Percentiles rank a stretch among this genome's conserved stretches.
phyloP scores from a whole-genome alignment of 2,888 invertebrate species.

The Heliconius ismenius region DNA sequence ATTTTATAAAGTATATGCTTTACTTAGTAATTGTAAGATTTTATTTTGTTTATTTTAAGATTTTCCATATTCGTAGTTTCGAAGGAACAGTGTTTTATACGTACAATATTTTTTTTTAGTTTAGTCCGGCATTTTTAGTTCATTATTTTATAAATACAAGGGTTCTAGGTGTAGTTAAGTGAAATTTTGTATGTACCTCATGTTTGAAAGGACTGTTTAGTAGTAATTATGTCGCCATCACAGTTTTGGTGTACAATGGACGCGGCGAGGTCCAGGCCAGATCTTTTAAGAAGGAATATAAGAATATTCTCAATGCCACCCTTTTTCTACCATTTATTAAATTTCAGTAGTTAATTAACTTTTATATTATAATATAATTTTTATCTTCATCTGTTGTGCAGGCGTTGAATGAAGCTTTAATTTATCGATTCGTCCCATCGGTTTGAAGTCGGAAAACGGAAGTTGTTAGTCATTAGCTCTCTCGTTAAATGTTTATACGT shows the following conservation, averaged over 20 bases:
- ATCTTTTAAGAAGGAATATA: background rate
- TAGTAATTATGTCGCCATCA: constrained; percentile 51
- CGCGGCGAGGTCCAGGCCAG: constrained; percentile 7
- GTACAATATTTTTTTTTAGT: constrained; percentile 51
- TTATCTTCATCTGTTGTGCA: constrained; percentile 39
- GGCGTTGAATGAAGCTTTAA: constrained; percentile 64
- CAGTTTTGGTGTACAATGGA: constrained; percentile 4
- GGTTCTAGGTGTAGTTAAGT: constrained; percentile 57
- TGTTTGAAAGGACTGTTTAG: constrained; percentile 62
- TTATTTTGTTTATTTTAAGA: constrained; percentile 51
- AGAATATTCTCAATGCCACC: background rate
- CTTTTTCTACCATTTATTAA: background rate
- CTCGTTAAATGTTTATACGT: constrained; percentile 45
- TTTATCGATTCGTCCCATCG: constrained; percentile 73
- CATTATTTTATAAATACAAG: constrained; percentile 41
- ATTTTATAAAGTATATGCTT: constrained; percentile 73
- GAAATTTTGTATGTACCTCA: constrained; percentile 66
- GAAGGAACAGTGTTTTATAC: constrained; percentile 58
- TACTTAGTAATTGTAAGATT: constrained; percentile 68
- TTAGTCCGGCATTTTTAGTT: constrained; percentile 55
- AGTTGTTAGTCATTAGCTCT: constrained; percentile 71
- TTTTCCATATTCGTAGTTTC: constrained; percentile 55
- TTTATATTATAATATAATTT: constrained; percentile 19
- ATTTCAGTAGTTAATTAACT: background rate
- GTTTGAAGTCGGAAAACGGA: constrained; percentile 58